A percentile compares a stretch with the other conserved stretches of the same genome.
These are phyloP conservation scores for Drosophila tsacasi DNA, from an alignment of 1,140 invertebrate genomes.

Conservation along the genomic window DNA sequence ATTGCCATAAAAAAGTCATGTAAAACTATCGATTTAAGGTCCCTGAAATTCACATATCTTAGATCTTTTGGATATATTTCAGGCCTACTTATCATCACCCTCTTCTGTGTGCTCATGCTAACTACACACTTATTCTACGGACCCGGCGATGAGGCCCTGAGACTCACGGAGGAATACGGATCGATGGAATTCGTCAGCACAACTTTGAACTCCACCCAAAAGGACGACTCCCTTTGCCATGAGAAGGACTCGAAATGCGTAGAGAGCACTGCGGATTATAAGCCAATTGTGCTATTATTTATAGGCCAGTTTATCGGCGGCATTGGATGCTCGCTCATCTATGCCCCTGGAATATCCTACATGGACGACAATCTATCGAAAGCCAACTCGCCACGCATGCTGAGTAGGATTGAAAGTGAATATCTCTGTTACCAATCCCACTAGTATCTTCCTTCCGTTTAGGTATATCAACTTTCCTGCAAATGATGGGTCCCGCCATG, in stretches of 20 bases:
- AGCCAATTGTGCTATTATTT: constrained; percentile 87
- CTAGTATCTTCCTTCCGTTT: neutral
- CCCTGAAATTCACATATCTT: neutral
- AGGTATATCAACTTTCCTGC: constrained; percentile 89
- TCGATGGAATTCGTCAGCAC: constrained; percentile 36
- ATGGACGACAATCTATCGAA: constrained; percentile 90
- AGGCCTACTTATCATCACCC: constrained; percentile 42
- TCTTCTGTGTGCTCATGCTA: constrained; percentile 89
- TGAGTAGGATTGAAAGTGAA: constrained; percentile 84
- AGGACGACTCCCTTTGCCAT: constrained; percentile 47
- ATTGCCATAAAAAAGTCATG: neutral
- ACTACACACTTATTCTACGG: constrained; percentile 91
- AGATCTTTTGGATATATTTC: constrained; percentile 77
- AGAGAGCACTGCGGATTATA: constrained; percentile 85
- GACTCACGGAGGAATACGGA: constrained; percentile 88
- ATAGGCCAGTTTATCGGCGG: constrained; percentile 88
- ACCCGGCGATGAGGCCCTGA: constrained; percentile 88
- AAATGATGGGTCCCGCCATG: constrained; percentile 90
- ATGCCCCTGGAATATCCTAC: constrained; percentile 89
- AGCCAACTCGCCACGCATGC: constrained; percentile 88
- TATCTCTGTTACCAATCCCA: constrained; percentile 25
- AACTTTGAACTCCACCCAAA: constrained; percentile 49
- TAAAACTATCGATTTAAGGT: neutral
- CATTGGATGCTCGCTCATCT: constrained; percentile 88
- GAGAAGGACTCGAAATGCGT: constrained; percentile 20